A percentile compares a stretch with the other conserved stretches of the same genome.
phyloP scores from a whole-genome alignment of 2,888 invertebrate genomes.

The Conchocele bisecta region DNA sequence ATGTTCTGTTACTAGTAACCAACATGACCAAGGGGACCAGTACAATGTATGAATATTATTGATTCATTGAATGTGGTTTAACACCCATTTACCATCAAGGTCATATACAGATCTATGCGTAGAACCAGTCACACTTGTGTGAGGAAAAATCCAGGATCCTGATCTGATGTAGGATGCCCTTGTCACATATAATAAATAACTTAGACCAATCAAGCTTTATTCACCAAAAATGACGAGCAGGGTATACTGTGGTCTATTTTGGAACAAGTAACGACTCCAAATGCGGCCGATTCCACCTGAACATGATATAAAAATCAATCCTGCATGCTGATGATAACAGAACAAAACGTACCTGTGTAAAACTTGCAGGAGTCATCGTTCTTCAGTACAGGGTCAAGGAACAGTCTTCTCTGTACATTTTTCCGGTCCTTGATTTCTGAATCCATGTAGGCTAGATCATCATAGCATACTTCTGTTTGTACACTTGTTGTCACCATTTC shows the following conservation, averaged over 20 bases:
- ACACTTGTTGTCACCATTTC: neutral
- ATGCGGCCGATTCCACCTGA: neutral
- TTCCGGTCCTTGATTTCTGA: neutral
- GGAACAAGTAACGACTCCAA: too few species aligned
- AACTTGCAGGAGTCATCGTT: slow-evolving; percentile 17
- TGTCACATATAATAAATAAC: too few species aligned
- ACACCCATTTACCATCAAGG: too few species aligned
- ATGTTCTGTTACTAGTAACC: too few species aligned
- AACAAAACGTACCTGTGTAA: slow-evolving; percentile 7
- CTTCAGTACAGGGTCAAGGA: slow-evolving; percentile 3
- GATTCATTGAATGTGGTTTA: too few species aligned
- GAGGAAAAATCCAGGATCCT: neutral
- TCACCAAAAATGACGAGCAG: neutral
- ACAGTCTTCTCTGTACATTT: slow-evolving; percentile 1
- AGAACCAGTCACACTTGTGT: neutral
- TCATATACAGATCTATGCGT: too few species aligned
- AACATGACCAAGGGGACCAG: too few species aligned
- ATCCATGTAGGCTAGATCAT: neutral
- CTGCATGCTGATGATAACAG: too few species aligned
- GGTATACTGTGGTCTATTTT: too few species aligned
- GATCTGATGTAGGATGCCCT: neutral
- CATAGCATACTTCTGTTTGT: slow-evolving; percentile 11
- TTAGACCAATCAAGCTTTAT: neutral
- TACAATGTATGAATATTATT: too few species aligned
- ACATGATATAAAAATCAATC: neutral